These are phyloP conservation scores for Drosophila pectinifera DNA, from an alignment of 1,140 invertebrate species.

Conservation along the genomic window DNA sequence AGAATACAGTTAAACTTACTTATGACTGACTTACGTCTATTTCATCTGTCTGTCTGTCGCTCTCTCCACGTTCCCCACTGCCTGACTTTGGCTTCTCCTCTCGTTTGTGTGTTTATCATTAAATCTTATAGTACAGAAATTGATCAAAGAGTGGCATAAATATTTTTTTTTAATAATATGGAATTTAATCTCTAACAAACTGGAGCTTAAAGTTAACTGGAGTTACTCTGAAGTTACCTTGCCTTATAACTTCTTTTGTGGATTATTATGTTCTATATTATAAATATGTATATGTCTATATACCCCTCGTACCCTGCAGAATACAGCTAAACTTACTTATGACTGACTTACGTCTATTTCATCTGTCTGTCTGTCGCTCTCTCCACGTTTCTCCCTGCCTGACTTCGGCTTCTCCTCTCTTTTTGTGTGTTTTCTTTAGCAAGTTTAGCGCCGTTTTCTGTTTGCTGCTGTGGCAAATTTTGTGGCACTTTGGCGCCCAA, in stretches of 20 bases:
- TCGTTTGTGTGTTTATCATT: conserved; percentile 39
- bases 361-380: conserved; percentile 17
- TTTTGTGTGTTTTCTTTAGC: conserved; percentile 49
- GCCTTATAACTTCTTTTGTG: no score
- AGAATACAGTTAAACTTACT: conserved; percentile 38
- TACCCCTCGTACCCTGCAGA: conserved; percentile 10
- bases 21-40: conserved; percentile 29
- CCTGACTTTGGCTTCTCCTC: conserved; percentile 16
- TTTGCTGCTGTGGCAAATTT: conserved; percentile 60
- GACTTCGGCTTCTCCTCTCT: conserved; percentile 14
- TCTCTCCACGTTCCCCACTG: conserved; percentile 17
- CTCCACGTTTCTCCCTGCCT: conserved; percentile 15
- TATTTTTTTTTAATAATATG: no score
- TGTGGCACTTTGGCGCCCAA: conserved; percentile 79
- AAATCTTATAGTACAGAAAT: no score
- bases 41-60: conserved; percentile 18
- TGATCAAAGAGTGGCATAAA: no score
- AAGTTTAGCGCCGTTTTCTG: conserved; percentile 68
- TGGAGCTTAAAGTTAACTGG: no score
- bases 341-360: conserved; percentile 24
- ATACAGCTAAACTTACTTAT: conserved; percentile 40
- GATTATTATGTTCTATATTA: no score
- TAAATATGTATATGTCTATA: no score
- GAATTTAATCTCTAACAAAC: no score
- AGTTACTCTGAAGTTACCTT: no score